These are phyloP conservation scores for Sarcophaga variegata DNA, from an alignment of 2,888 invertebrate species.

Conservation along the genomic window DNA sequence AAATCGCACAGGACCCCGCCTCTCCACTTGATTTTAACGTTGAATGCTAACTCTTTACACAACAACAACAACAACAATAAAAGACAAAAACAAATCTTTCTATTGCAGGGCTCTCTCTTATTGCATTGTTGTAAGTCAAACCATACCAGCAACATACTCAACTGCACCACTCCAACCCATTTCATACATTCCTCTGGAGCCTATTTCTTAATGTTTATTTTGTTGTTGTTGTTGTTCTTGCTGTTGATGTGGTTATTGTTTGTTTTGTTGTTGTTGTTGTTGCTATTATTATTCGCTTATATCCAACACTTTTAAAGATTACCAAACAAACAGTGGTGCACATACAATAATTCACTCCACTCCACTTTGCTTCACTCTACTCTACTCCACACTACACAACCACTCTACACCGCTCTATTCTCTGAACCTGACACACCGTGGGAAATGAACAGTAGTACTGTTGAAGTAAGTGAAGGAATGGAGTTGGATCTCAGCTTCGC, in stretches of 20 bases:
- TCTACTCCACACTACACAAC: constrained; percentile 42
- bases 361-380: constrained; percentile 34
- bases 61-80: constrained; percentile 29
- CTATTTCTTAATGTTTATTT: constrained; percentile 8
- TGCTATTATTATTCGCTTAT: constrained; percentile 36
- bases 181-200: constrained; percentile 20
- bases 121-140: constrained; percentile 30
- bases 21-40: constrained; percentile 54
- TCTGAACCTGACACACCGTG: constrained; percentile 75
- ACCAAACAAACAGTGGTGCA: constrained; percentile 38
- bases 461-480: constrained; percentile 61
- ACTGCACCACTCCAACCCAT: constrained; percentile 18
- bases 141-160: constrained; percentile 51
- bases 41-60: constrained; percentile 46
- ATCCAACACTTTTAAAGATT: constrained; percentile 49
- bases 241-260: background rate
- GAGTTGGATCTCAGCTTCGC: constrained; percentile 45
- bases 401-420: background rate
- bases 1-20: constrained; percentile 58
- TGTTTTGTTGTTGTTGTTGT: background rate
- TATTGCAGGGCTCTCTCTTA: too few species aligned
- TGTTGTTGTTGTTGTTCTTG: background rate
- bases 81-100: background rate
- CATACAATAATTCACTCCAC: constrained; percentile 28
- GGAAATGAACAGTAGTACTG: constrained; percentile 81